Percentiles rank a stretch among this genome's conserved stretches.
phyloP scores from a whole-genome alignment of 2,888 invertebrate species.

The Geophilus truncorum region DNA sequence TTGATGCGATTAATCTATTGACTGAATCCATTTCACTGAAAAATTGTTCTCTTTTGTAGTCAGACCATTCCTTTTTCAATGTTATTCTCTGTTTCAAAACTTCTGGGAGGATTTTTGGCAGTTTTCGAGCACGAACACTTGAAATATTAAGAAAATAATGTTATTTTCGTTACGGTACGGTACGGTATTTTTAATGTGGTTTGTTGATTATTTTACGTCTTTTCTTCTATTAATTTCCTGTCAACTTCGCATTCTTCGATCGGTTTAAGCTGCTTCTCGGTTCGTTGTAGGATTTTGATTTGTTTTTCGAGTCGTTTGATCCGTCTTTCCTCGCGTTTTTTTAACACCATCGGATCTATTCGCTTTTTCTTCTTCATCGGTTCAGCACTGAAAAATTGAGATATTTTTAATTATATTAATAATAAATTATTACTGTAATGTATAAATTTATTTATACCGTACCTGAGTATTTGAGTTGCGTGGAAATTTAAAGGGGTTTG shows the following conservation, averaged over 20 bases:
- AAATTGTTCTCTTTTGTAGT: conserved; percentile 62
- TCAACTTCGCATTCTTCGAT: conserved; percentile 79
- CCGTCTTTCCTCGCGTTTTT: conserved; percentile 73
- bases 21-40: conserved; percentile 62
- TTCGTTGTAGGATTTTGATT: conserved; percentile 73
- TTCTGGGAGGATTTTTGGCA: conserved; percentile 54
- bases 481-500: background rate
- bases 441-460: background rate
- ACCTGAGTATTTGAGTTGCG: background rate
- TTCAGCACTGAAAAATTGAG: conserved; percentile 60
- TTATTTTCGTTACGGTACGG: background rate
- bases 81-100: conserved; percentile 60
- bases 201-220: conserved; percentile 54
- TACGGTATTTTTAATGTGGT: background rate
- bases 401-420: too few relatives aligned
- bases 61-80: conserved; percentile 69
- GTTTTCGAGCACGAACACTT: conserved; percentile 56
- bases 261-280: conserved; percentile 78
- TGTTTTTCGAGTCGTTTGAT: conserved; percentile 79
- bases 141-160: conserved; percentile 22
- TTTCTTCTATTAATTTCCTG: conserved; percentile 59
- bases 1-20: conserved; percentile 62
- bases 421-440: background rate
- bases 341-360: conserved; percentile 72
- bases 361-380: conserved; percentile 86